These are phyloP conservation scores for Urophycis tenuis DNA, from an alignment of 2,797 vertebrate species.

Conservation along the genomic window DNA sequence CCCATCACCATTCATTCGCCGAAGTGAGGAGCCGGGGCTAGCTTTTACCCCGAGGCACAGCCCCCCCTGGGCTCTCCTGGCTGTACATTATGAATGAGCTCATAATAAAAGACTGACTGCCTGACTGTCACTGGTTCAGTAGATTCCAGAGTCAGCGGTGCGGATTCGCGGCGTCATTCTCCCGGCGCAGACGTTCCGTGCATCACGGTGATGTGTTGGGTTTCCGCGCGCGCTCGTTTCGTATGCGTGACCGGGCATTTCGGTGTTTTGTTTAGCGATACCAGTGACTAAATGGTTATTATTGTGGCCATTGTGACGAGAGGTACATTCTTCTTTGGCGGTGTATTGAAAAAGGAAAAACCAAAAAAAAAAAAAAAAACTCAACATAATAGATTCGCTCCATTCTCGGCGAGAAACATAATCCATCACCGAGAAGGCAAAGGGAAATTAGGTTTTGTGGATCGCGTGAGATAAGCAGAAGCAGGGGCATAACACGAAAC, in stretches of 20 bases:
- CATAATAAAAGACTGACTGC: background rate
- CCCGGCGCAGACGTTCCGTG: background rate
- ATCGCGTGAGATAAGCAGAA: conserved; percentile 42
- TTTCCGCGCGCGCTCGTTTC: background rate
- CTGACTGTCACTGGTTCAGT: background rate
- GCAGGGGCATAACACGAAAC: conserved; percentile 36
- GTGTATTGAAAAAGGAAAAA: conserved; percentile 52
- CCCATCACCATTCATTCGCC: conserved; percentile 15
- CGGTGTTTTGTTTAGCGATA: conserved; percentile 45
- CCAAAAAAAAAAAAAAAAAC: conserved; percentile 55
- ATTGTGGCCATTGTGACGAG: conserved; percentile 35
- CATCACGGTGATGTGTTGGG: background rate
- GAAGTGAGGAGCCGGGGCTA: conserved; percentile 8
- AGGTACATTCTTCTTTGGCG: conserved; percentile 40
- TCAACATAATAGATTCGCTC: conserved; percentile 46
- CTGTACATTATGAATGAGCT: conserved; percentile 17
- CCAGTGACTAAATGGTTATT: conserved; percentile 49
- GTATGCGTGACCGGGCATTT: background rate
- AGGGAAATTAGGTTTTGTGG: conserved; percentile 46
- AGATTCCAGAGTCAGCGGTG: background rate
- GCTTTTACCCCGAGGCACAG: conserved; percentile 5
- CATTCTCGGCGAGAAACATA: conserved; percentile 47
- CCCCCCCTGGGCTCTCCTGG: conserved; percentile 9
- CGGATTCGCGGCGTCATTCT: background rate
- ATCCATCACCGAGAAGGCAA: conserved; percentile 53